A percentile compares a stretch with the other conserved stretches of the same genome.
These are phyloP conservation scores for Shinisaurus crocodilurus DNA, from an alignment of 2,113 vertebrate species.

Conservation along the genomic window DNA sequence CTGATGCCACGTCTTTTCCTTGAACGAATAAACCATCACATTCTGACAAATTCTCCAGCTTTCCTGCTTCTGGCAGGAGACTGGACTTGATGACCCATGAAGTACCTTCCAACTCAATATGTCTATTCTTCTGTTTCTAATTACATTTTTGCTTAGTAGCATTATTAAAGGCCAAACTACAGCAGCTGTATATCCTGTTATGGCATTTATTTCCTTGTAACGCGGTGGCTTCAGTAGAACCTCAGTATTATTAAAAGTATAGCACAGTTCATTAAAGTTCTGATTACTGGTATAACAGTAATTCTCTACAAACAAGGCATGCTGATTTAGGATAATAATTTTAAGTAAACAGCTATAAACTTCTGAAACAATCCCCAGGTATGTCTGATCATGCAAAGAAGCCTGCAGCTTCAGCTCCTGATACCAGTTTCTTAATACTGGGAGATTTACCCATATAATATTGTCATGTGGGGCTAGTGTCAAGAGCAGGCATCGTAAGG, in stretches of 20 bases:
- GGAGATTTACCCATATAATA: neutral
- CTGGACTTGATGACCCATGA: neutral
- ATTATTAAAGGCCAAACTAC: neutral
- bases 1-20: slow-evolving; percentile 18
- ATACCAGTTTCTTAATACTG: neutral
- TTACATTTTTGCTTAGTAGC: neutral
- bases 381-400: neutral
- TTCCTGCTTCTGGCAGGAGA: neutral
- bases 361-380: neutral
- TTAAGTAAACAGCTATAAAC: neutral
- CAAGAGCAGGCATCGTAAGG: neutral
- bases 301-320: neutral
- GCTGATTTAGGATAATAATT: neutral
- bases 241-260: neutral
- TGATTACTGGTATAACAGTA: neutral
- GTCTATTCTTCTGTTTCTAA: slow-evolving; percentile 17
- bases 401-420: neutral
- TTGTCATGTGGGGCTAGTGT: neutral
- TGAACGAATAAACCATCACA: slow-evolving; percentile 42
- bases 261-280: neutral
- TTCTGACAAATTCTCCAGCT: neutral
- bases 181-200: neutral
- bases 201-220: neutral
- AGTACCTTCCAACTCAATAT: neutral
- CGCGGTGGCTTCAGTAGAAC: neutral